Evolutionary conservation across 2,888 invertebrate genomes (phyloP), one percentile per base, ranked within the genome.

Genomic region (Calameuta filiformis): DNA sequence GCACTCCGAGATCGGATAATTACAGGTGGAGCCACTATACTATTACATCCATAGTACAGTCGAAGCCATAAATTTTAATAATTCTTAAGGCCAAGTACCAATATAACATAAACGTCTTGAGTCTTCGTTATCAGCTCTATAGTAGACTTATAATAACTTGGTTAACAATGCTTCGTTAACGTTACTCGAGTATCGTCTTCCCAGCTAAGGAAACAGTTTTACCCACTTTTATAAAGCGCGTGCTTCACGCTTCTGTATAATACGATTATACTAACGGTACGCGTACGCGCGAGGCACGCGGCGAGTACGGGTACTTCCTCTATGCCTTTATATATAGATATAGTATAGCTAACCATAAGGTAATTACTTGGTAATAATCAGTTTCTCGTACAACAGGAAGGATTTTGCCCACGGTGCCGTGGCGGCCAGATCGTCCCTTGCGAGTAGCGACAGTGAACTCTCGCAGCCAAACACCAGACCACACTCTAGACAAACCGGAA

Each of bases 321-420:
- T 56, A 56, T 56, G 40, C 23, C 56, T 23, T 23, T 56, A 56
- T 23, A 23, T 56, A 56, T 56, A 56, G 23, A 56, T 56, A 23
- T 56, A 56, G 9, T 23, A 23, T 23, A 56, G 23, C 23, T 23
- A 56, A 56, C 23, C 9, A 23, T 56, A 56, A 56, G 23, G 23
- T 6, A 23, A 56, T 56, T 56, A 56, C 56, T 56, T 56, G 56
- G 56, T 56, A 56, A 56, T 56, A 56, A 56, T 56, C 23, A 23
- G 9, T 56, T 56, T 56, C 56, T 76, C 23, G 77, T 74, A 80
- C 34, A 79, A 81, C 79, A 89, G 89, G 81, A 89, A 89, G 90
- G 95, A 95, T 92, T 95, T 96, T 92, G 95, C 95, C 37, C 94
- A 95, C 85, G 95, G 95, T n/a, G 92, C 93, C 15, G 91, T 91